Base-by-base conservation (phyloP, 1,140 invertebrate genomes). In the Tenebrio molitor region DNA sequence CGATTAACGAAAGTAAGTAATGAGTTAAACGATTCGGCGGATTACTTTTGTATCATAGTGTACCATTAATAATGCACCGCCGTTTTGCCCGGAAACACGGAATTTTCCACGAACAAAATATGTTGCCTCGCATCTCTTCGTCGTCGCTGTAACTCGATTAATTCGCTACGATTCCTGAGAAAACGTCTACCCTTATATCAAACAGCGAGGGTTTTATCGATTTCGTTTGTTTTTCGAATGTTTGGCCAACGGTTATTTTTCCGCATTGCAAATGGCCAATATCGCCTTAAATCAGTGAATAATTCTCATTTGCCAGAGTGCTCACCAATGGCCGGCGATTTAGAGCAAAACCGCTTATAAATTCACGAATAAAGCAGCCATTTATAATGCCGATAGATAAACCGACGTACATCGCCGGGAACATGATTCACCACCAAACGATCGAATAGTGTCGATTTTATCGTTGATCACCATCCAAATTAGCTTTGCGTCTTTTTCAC, bases 81-180 rank as follows among this genome's bases (percentile, higher is more conserved):
- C 25, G 25, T 29, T 8, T 39, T 39, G 12, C 12, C 2, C 6
- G 7, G 46, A 25, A 53, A 53, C 46, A 53, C 21, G 46, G 46
- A 53, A 23, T 53, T 53, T 53, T 25, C 46, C 46, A 21, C 7
- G 10, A 58, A 58, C 8, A 58, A 29, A 39, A 39, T 39, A 39
- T 39, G 36, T 39, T 39, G 5, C 12, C 12, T 39, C n/a, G n/a
- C 36, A 12, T 39, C 36, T n/a, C 36, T 39, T 39, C 36, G 25
- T 8, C 25, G 25, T 46, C 1, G 10, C 14, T 6, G 14, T 46
- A 46, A 46, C 23, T 23, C 23, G 50, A 58, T 58, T 58, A 58
- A 58, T 29, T 58, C 50, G 50, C 50, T 33, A 29, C 50, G 50
- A 58, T 29, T 58, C 19, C 50, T 29, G 21, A 58, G 50, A 58